Evolutionary conservation across 2,888 invertebrate genomes (phyloP).

Genomic region (Acrocera orbiculus): DNA sequence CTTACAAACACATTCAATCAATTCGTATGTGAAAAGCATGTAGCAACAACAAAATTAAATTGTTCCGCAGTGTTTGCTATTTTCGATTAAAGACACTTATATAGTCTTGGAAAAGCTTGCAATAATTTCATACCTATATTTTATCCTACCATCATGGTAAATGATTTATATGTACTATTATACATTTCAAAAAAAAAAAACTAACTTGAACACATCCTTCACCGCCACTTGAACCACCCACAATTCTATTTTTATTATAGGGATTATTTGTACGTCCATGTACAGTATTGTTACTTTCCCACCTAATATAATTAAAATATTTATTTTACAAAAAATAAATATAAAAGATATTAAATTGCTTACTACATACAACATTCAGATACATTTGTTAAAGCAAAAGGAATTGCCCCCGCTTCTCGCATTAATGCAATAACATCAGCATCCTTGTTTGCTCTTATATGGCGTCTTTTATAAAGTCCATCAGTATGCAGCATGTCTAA

Average conservation of each 20-base stretch:
- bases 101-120: too few species aligned
- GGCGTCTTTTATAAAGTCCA: constrained; percentile 53
- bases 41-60: not conserved
- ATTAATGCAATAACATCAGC: constrained; percentile 55
- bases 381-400: constrained; percentile 77
- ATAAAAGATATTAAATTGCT: constrained; percentile 20
- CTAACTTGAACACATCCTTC: constrained; percentile 48
- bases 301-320: constrained; percentile 31
- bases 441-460: constrained; percentile 48
- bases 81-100: too few species aligned
- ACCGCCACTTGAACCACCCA: constrained; percentile 88
- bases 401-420: constrained; percentile 69
- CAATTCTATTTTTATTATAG: constrained; percentile 67
- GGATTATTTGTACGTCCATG: constrained; percentile 74
- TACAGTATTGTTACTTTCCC: constrained; percentile 71
- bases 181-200: not conserved
- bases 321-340: not conserved
- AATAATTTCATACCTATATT: too few species aligned
- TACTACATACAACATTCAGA: constrained; percentile 92
- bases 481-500: constrained; percentile 61
- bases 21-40: not conserved
- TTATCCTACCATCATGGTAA: too few species aligned
- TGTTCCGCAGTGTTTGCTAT: not conserved
- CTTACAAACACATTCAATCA: not conserved
- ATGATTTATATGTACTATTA: not conserved